A percentile compares a stretch with the other conserved stretches of the same genome.
Evolutionary conservation across 2,888 invertebrate genomes (phyloP).

Genomic region (Eupelmus urozonus): DNA sequence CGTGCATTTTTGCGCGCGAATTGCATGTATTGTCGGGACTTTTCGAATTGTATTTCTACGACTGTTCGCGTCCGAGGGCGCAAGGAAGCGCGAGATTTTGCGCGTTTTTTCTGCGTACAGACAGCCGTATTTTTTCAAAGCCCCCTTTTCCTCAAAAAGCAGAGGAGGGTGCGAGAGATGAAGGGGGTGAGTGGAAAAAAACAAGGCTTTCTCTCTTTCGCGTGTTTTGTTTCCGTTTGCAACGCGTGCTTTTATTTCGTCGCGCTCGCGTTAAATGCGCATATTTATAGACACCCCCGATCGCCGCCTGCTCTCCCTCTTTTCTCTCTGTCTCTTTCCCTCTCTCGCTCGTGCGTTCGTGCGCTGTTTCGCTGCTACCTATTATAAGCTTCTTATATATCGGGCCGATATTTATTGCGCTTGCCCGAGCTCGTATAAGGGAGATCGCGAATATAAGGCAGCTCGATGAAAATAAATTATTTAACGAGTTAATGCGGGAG

Average conservation of each 20-base stretch:
- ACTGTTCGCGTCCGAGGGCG: conserved; percentile 55
- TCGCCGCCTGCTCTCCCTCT: conserved; percentile 15
- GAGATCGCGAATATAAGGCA: conserved; percentile 5
- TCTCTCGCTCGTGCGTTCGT: too few relatives aligned
- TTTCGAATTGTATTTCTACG: conserved; percentile 69
- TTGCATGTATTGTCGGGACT: conserved; percentile 70
- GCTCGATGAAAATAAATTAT: conserved; percentile 45
- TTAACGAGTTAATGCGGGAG: conserved; percentile 36
- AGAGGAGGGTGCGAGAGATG: background rate
- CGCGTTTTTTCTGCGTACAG: conserved; percentile 12
- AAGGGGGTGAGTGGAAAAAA: conserved; percentile 1
- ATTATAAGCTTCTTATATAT: conserved; percentile 57
- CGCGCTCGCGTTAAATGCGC: conserved; percentile 49
- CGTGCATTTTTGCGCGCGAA: conserved; percentile 64
- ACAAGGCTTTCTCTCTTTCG: background rate
- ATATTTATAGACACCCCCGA: conserved; percentile 46
- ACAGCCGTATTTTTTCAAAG: conserved; percentile 46
- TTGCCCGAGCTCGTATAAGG: background rate
- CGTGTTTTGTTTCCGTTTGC: conserved; percentile 34
- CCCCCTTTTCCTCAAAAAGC: background rate
- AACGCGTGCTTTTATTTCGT: conserved; percentile 30
- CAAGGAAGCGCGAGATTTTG: conserved; percentile 52
- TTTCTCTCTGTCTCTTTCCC: background rate
- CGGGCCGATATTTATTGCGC: conserved; percentile 48
- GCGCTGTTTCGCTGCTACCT: background rate